These are phyloP conservation scores for Eunapius fragilis DNA, from an alignment of 37 sponge, comb jelly and placozoan genomes.

Conservation along the genomic window DNA sequence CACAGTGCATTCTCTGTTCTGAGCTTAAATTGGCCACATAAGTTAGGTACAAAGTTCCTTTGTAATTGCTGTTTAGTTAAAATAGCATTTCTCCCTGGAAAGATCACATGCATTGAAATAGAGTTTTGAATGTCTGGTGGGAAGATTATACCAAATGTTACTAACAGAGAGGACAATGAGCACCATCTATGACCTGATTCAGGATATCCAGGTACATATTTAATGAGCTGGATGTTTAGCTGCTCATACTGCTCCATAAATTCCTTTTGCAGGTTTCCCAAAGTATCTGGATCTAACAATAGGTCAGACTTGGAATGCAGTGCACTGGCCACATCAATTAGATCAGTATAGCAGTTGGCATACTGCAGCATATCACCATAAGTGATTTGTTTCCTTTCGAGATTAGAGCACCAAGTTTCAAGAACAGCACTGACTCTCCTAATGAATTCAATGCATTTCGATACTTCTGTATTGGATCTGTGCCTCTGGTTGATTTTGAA, in stretches of 20 bases:
- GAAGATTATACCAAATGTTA: constrained; percentile 39
- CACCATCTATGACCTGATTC: no score
- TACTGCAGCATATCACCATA: constrained; percentile 62
- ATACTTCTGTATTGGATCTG: background rate
- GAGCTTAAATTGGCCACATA: constrained; percentile 26
- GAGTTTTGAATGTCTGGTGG: constrained; percentile 23
- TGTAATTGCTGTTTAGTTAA: background rate
- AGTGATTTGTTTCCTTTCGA: constrained; percentile 23
- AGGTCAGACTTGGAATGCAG: constrained; percentile 25
- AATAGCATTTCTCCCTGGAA: constrained; percentile 34
- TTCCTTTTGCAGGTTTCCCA: constrained; percentile 6
- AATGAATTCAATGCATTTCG: constrained; percentile 60
- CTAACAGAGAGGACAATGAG: constrained; percentile 35
- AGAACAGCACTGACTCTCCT: constrained; percentile 19
- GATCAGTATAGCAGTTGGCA: constrained; percentile 21
- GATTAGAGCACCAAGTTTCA: constrained; percentile 36
- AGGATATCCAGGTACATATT: constrained; percentile 55
- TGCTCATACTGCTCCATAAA: constrained; percentile 42
- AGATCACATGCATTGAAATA: constrained; percentile 26
- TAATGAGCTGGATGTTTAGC: constrained; percentile 31
- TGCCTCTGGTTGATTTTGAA: background rate
- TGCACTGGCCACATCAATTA: constrained; percentile 24
- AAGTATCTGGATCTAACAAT: constrained; percentile 10
- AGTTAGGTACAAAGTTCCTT: background rate
- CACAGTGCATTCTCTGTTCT: constrained; percentile 15